These are phyloP conservation scores for Anoplolepis gracilipes DNA, from an alignment of 1,140 invertebrate genomes.

Conservation along the genomic window DNA sequence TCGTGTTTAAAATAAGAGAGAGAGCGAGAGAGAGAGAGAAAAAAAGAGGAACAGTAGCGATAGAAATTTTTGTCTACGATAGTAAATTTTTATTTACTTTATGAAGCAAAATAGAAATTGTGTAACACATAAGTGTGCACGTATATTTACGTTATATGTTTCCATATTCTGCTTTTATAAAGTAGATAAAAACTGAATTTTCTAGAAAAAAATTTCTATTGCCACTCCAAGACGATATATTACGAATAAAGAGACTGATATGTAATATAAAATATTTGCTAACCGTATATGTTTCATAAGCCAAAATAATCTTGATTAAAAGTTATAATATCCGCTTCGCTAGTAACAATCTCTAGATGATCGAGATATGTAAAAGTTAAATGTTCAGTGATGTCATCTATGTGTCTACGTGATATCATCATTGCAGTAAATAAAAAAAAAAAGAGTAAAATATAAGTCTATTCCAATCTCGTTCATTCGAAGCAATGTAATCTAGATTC, in stretches of 20 bases:
- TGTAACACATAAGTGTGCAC: too few species aligned
- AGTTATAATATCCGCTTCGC: background rate
- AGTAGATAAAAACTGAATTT: background rate
- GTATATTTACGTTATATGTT: background rate
- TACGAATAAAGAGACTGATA: background rate
- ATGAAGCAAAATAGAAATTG: too few species aligned
- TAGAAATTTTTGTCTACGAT: too few species aligned
- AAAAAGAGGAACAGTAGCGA: too few species aligned
- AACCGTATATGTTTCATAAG: background rate
- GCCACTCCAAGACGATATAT: background rate
- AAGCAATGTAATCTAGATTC: conserved; percentile 6
- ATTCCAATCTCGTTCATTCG: conserved; percentile 3
- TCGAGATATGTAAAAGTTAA: background rate
- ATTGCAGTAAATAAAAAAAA: background rate
- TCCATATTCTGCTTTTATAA: background rate
- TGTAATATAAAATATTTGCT: background rate
- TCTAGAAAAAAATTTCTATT: background rate
- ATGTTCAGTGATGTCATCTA: background rate
- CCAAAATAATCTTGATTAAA: background rate
- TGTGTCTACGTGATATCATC: too few species aligned
- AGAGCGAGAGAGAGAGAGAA: too few species aligned
- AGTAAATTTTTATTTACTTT: too few species aligned
- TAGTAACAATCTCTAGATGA: background rate
- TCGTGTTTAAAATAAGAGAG: background rate
- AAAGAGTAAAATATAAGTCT: background rate